Evolutionary conservation across 2,888 invertebrate genomes (phyloP).

Genomic region (Hemithea aestivaria): DNA sequence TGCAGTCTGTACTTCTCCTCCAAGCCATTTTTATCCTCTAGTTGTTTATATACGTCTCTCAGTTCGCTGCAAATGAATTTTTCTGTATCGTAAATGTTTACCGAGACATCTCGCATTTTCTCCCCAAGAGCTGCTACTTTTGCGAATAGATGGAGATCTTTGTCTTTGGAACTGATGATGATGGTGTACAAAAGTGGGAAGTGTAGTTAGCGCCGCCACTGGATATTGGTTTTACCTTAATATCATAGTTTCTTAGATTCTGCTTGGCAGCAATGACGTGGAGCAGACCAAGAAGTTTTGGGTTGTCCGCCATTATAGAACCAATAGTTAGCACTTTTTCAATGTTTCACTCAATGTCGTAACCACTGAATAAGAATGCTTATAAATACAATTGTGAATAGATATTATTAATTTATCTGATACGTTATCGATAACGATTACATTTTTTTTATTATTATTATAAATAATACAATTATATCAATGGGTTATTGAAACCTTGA

Average conservation of each 20-base stretch:
- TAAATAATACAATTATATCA: too few species aligned
- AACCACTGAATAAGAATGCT: too few species aligned
- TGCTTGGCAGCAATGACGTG: conserved; percentile 28
- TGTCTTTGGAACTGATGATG: conserved; percentile 25
- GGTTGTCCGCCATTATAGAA: too few species aligned
- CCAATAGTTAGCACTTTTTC: too few species aligned
- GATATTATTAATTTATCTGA: too few species aligned
- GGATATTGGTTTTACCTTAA: conserved; percentile 27
- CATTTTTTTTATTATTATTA: too few species aligned
- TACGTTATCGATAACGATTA: too few species aligned
- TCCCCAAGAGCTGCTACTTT: conserved; percentile 48
- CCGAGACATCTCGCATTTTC: conserved; percentile 33
- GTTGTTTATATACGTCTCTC: conserved; percentile 30
- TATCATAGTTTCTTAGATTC: conserved; percentile 24
- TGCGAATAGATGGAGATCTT: conserved; percentile 40
- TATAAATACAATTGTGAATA: too few species aligned
- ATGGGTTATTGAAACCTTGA: too few species aligned
- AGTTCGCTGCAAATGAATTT: conserved; percentile 42
- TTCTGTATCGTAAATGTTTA: conserved; percentile 41
- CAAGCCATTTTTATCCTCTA: conserved; percentile 39
- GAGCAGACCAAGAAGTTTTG: conserved; percentile 11
- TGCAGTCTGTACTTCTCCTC: conserved; percentile 36
- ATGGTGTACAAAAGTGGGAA: conserved; percentile 28
- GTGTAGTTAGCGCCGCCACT: conserved; percentile 45
- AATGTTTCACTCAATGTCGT: too few species aligned